These are phyloP conservation scores for Spodoptera picta DNA, from an alignment of 2,888 invertebrate species.

Conservation along the genomic window DNA sequence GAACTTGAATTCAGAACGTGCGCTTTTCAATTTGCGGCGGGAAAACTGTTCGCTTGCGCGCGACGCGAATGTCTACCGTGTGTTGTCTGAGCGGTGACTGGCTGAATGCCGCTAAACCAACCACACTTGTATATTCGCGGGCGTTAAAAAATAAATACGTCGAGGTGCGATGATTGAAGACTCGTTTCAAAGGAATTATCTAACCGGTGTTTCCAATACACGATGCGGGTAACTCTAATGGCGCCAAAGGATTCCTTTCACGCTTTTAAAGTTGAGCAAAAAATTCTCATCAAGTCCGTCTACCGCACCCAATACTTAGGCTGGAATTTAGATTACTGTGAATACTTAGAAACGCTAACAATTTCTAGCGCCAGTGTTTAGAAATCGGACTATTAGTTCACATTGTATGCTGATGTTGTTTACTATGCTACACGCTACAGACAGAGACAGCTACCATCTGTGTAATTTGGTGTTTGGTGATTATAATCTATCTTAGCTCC, in stretches of 20 bases:
- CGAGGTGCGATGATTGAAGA: conserved; percentile 82
- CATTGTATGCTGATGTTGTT: conserved; percentile 8
- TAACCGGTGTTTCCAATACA: conserved; percentile 65
- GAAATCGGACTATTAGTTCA: conserved; percentile 23
- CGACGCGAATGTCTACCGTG: conserved; percentile 75
- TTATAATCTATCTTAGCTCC: no score
- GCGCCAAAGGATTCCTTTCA: conserved; percentile 47
- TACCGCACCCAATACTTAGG: conserved; percentile 26
- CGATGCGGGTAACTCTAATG: conserved; percentile 43
- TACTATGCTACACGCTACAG: neutral
- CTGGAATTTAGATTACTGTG: conserved; percentile 43
- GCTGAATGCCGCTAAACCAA: conserved; percentile 74
- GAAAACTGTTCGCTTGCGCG: conserved; percentile 72
- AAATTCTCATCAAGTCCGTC: conserved; percentile 29
- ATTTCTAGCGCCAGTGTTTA: conserved; percentile 18
- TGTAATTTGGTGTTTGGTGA: no score
- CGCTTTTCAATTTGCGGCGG: conserved; percentile 78
- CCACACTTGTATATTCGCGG: conserved; percentile 82
- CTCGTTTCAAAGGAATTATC: conserved; percentile 79
- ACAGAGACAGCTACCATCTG: neutral
- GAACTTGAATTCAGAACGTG: conserved; percentile 66
- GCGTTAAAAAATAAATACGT: conserved; percentile 84
- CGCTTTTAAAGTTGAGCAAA: conserved; percentile 34
- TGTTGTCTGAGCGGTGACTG: conserved; percentile 84
- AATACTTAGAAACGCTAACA: conserved; percentile 36